phyloP scores from a whole-genome alignment of 2,888 invertebrate species.

The Nephrocerus scutellatus region DNA sequence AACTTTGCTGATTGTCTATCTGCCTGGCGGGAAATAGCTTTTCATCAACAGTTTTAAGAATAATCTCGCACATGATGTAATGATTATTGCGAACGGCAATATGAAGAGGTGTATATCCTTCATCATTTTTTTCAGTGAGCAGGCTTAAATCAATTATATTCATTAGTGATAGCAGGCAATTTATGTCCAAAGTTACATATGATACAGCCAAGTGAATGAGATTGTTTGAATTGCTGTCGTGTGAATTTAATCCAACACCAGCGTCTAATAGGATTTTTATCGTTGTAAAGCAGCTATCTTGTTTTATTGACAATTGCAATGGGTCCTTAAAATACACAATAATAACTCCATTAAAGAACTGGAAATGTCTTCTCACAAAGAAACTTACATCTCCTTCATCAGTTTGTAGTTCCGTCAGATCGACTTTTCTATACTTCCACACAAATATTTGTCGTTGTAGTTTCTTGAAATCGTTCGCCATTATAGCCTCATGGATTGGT shows the following conservation, averaged over 20 bases:
- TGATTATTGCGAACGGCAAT: slow-evolving; percentile 36
- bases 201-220: slow-evolving; percentile 38
- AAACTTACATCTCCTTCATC: slow-evolving; percentile 19
- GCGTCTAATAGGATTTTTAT: slow-evolving; percentile 29
- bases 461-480: slow-evolving; percentile 14
- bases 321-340: slow-evolving; percentile 10
- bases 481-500: slow-evolving; percentile 23
- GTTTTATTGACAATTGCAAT: slow-evolving; percentile 28
- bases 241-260: slow-evolving; percentile 26
- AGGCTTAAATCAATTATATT: slow-evolving; percentile 30
- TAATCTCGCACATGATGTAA: slow-evolving; percentile 33
- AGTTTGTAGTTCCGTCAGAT: slow-evolving; percentile 16
- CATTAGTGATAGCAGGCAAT: slow-evolving; percentile 31
- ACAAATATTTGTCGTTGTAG: slow-evolving; percentile 21
- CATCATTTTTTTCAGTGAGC: slow-evolving; percentile 34
- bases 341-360: background rate
- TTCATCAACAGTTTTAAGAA: slow-evolving; percentile 34
- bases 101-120: slow-evolving; percentile 40
- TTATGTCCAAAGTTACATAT: slow-evolving; percentile 27
- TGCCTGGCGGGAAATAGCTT: slow-evolving; percentile 17
- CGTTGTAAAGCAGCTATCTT: slow-evolving; percentile 29
- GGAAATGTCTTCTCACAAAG: too few relatives aligned
- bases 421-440: slow-evolving; percentile 9
- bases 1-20: slow-evolving; percentile 3
- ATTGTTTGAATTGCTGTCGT: slow-evolving; percentile 37